These are phyloP conservation scores for Anseranas semipalmata DNA, from an alignment of 2,113 vertebrate genomes.

Conservation along the genomic window DNA sequence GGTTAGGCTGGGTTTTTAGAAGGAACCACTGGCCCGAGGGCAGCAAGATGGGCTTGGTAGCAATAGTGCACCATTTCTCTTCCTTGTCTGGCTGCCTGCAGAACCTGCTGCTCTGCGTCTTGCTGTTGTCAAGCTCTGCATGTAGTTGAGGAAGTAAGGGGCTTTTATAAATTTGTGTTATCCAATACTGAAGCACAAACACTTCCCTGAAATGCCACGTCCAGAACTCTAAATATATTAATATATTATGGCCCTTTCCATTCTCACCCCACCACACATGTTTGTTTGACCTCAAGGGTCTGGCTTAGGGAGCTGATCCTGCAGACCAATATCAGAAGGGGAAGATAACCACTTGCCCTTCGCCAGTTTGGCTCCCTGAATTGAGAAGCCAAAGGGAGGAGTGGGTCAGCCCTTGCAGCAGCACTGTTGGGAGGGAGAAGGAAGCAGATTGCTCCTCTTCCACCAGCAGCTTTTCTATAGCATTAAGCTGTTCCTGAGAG, in stretches of 20 bases:
- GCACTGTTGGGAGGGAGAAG: neutral
- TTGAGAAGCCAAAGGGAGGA: neutral
- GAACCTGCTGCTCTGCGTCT: neutral
- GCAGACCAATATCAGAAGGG: neutral
- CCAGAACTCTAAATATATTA: neutral
- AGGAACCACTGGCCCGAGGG: neutral
- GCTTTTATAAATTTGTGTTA: neutral
- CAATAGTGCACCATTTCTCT: neutral
- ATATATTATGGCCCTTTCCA: neutral
- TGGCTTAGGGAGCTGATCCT: neutral
- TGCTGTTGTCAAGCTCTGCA: neutral
- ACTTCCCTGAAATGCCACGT: neutral
- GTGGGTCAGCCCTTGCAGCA: neutral
- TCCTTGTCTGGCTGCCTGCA: neutral
- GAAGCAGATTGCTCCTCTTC: neutral
- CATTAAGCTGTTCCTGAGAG: neutral
- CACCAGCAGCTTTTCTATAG: neutral
- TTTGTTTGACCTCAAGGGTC: neutral
- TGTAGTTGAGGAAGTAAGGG: neutral
- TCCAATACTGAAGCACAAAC: neutral
- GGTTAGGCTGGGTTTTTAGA: neutral
- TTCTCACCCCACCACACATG: neutral
- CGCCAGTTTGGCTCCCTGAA: neutral
- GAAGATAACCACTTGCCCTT: no score
- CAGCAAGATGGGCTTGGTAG: neutral